Base-by-base conservation (phyloP, 2,888 invertebrate genomes). In the Heliconius hortense region DNA sequence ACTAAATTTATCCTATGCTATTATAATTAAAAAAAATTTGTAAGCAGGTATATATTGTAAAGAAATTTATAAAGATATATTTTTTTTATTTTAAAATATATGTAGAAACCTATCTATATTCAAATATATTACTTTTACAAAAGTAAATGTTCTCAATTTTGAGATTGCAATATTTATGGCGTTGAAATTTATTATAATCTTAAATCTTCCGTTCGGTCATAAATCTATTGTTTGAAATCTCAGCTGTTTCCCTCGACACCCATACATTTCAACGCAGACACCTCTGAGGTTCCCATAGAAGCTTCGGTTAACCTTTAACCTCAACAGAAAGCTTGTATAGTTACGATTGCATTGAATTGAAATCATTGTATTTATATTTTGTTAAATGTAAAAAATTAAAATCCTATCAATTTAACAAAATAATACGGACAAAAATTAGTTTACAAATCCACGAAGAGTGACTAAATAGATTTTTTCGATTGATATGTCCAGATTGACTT, bases 151-250 rank as follows among this genome's bases (percentile, higher is more conserved):
- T n/a, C 53, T 56, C 53, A n/a, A 71, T 43, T 39, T 62, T 60
- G 64, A 26, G 13, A 75, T 75, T 59, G 64, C 28, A 66, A 74
- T 69, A 69, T 75, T 56, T 71, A 64, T 69, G 69, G 56, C 35
- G 64, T 74, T 64, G 74, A 74, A 74, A 74, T 70, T 74, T 71
- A 71, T 71, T 71, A 70, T 72, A 72, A 74, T 72, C 74, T 67
- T 75, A 68, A 76, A 78, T 76, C 76, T 76, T 76, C 64, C 64
- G 73, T 75, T 70, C 69, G 66, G 77, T 72, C 85, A 91, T 93
- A 93, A 93, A 93, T 93, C 91, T 89, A 85, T 84, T 87, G 86
- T 89, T 89, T 87, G 84, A 82, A 93, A 92, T 90, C 92, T 91
- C 90, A 89, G 92, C 90, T 89, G 89, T 82, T 84, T 93, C 93